These are phyloP conservation scores for Pemphredon lugubris DNA, from an alignment of 2,888 invertebrate species.

Conservation along the genomic window DNA sequence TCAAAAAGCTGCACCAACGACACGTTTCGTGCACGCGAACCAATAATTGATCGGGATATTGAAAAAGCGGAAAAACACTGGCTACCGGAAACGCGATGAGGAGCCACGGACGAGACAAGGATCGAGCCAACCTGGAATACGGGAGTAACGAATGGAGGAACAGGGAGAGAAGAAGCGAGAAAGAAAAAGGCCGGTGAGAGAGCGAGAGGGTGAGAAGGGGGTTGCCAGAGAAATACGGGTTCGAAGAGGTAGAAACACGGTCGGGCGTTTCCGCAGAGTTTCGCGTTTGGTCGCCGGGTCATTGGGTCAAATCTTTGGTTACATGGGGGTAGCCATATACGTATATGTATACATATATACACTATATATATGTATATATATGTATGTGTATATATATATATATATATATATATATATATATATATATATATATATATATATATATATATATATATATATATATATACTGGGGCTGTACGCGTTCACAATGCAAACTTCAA, in stretches of 20 bases:
- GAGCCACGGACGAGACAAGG: no score
- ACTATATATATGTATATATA: no score
- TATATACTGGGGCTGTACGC: conserved; percentile 64
- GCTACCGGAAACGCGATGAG: no score
- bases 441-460: no score
- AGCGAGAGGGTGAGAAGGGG: neutral
- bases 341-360: no score
- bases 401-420: no score
- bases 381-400: no score
- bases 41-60: no score
- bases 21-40: no score
- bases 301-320: conserved; percentile 79
- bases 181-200: neutral
- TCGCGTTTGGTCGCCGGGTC: conserved; percentile 77
- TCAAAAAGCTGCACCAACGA: no score
- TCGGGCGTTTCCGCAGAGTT: conserved; percentile 73
- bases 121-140: neutral
- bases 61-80: no score
- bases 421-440: no score
- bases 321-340: conserved; percentile 71
- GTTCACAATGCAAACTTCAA: conserved; percentile 76
- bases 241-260: conserved; percentile 29
- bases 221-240: neutral
- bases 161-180: neutral
- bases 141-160: neutral